Evolutionary conservation across 2,888 invertebrate genomes (phyloP).

Genomic region (Andrena bicolor): DNA sequence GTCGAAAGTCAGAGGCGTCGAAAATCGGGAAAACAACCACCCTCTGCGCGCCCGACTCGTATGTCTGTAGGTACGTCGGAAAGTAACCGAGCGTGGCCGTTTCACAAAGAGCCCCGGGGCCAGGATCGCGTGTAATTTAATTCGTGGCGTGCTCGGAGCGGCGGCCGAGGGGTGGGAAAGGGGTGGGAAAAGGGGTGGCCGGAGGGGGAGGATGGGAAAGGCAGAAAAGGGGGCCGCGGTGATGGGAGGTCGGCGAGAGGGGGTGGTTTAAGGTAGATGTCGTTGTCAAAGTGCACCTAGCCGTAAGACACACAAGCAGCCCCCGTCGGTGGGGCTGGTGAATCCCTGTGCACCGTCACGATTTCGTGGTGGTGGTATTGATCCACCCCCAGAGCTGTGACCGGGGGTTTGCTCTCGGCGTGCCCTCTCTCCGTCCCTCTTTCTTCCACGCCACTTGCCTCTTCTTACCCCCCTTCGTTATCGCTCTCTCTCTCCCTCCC

Average conservation of each 20-base stretch:
- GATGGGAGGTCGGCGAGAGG: background rate
- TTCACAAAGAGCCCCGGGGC: constrained; percentile 51
- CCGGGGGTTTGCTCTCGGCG: constrained; percentile 44
- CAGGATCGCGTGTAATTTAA: constrained; percentile 70
- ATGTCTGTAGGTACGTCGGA: constrained; percentile 21
- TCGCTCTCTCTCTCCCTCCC: background rate
- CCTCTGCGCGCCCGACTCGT: background rate
- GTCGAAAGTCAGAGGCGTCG: background rate
- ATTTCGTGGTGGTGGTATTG: constrained; percentile 68
- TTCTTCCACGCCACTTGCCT: constrained; percentile 3
- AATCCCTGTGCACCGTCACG: constrained; percentile 62
- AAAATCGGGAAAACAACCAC: constrained; percentile 16
- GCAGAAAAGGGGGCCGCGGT: background rate
- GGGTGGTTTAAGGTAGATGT: constrained; percentile 57
- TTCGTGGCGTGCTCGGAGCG: constrained; percentile 51
- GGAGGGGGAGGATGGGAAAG: background rate
- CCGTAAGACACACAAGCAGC: constrained; percentile 66
- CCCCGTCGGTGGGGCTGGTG: constrained; percentile 34
- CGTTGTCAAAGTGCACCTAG: constrained; percentile 65
- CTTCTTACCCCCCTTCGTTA: background rate
- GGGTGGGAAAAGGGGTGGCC: background rate
- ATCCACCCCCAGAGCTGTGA: constrained; percentile 57
- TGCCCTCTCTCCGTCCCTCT: constrained; percentile 10
- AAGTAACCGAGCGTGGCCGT: constrained; percentile 62
- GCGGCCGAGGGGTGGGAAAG: background rate